Evolutionary conservation across 2,113 vertebrate genomes (phyloP).

Genomic region (Anolis sagrei): DNA sequence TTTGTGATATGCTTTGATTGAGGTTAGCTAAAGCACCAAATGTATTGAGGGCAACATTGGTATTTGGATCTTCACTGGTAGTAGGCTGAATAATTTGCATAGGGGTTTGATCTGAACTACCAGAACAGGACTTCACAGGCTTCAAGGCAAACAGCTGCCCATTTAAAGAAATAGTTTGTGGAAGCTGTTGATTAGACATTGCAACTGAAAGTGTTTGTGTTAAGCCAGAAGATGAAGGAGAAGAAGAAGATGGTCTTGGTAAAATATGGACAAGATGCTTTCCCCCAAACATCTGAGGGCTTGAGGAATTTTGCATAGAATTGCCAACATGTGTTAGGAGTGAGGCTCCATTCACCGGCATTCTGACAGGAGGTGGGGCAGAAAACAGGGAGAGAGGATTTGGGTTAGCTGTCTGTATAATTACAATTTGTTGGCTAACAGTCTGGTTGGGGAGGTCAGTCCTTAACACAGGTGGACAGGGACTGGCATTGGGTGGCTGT

Average conservation of each 20-base stretch:
- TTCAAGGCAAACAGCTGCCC: constrained; percentile 96
- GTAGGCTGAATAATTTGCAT: constrained; percentile 95
- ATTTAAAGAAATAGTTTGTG: constrained; percentile 95
- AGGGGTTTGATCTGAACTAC: constrained; percentile 83
- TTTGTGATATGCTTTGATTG: constrained; percentile 96
- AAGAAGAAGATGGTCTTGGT: constrained; percentile 86
- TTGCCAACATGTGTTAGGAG: constrained; percentile 74
- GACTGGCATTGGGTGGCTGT: constrained; percentile 87
- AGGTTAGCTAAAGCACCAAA: constrained; percentile 95
- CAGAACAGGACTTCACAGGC: constrained; percentile 89
- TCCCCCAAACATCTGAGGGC: constrained; percentile 88
- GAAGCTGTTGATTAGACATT: constrained; percentile 80
- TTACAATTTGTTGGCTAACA: constrained; percentile 95
- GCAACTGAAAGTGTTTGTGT: constrained; percentile 75
- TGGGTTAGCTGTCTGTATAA: constrained; percentile 94
- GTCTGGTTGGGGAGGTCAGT: constrained; percentile 87
- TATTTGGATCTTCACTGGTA: constrained; percentile 92
- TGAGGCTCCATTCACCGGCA: constrained; percentile 75
- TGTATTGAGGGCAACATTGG: constrained; percentile 93
- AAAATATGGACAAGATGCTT: constrained; percentile 97
- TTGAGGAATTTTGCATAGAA: constrained; percentile 73
- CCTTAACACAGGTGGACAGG: constrained; percentile 83
- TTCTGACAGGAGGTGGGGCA: constrained; percentile 79
- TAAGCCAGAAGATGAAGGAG: constrained; percentile 73
- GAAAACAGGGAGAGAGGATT: constrained; percentile 82